Conservation (phyloP, 2,113 vertebrate genomes). For the Haemorhous mexicanus region DNA sequence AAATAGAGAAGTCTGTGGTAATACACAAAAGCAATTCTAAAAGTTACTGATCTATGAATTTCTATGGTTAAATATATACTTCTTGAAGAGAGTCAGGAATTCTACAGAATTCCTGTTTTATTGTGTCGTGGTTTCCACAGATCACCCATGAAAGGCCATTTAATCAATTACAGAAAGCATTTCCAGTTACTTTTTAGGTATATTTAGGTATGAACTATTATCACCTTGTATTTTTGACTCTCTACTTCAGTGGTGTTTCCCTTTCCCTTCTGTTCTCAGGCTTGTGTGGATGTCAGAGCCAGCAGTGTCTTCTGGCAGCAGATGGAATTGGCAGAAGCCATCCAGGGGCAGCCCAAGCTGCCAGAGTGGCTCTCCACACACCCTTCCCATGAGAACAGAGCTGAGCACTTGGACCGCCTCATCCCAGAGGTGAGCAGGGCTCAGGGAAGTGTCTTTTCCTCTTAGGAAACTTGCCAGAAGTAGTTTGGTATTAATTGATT, state of each 20-base stretch:
- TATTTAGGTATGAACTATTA: background rate
- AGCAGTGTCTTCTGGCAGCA: conserved; percentile 93
- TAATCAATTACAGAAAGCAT: background rate
- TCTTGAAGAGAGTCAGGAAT: background rate
- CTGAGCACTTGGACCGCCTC: conserved; percentile 81
- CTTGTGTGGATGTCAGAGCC: conserved; percentile 90
- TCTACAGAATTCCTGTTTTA: background rate
- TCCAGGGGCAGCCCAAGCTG: conserved; percentile 70
- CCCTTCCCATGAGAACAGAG: conserved; percentile 88
- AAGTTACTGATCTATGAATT: background rate
- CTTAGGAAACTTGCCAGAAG: background rate
- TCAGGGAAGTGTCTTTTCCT: background rate
- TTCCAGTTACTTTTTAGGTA: background rate
- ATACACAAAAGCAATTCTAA: background rate
- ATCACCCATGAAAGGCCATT: background rate
- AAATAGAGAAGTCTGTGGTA: background rate
- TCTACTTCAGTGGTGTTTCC: background rate
- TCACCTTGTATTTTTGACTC: background rate
- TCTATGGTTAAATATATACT: background rate
- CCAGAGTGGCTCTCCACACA: conserved; percentile 96
- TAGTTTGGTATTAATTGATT: background rate
- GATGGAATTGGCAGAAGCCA: conserved; percentile 81
- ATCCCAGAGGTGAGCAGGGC: conserved; percentile 84
- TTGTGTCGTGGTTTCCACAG: background rate
- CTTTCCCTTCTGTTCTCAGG: conserved; percentile 70